Percentiles rank a stretch among this genome's conserved stretches.
These are phyloP conservation scores for Nyctibius grandis DNA, from an alignment of 2,797 vertebrate genomes.

Conservation along the genomic window DNA sequence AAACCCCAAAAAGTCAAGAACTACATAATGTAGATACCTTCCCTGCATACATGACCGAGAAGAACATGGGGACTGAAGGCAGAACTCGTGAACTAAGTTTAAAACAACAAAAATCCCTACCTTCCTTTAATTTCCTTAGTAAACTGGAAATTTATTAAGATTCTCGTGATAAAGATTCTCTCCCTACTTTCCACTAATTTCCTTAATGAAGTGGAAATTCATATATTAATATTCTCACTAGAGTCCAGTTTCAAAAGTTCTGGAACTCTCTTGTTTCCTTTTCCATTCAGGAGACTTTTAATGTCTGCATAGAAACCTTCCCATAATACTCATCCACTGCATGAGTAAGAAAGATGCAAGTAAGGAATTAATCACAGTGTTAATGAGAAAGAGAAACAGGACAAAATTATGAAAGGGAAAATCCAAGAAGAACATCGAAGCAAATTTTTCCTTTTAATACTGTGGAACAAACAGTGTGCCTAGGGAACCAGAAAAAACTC, in stretches of 20 bases:
- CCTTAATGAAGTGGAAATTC: neutral
- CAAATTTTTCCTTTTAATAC: constrained; percentile 35
- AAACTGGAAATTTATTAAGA: neutral
- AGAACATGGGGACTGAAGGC: neutral
- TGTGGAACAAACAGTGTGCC: neutral
- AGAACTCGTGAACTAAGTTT: neutral
- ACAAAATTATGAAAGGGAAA: constrained; percentile 22
- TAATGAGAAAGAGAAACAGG: constrained; percentile 4
- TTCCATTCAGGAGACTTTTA: neutral
- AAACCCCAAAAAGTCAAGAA: neutral
- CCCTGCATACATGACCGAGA: neutral
- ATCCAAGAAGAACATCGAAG: neutral
- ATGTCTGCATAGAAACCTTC: neutral
- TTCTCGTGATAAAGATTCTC: neutral
- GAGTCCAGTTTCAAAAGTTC: neutral
- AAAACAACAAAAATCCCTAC: neutral
- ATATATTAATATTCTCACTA: neutral
- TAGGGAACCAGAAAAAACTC: neutral
- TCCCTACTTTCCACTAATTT: neutral
- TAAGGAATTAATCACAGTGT: neutral
- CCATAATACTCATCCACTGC: neutral
- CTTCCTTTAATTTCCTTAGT: neutral
- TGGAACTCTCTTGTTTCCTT: neutral
- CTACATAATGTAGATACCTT: neutral
- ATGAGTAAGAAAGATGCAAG: neutral